phyloP scores from a whole-genome alignment of 2,888 invertebrate species.

The Papilio elwesi region DNA sequence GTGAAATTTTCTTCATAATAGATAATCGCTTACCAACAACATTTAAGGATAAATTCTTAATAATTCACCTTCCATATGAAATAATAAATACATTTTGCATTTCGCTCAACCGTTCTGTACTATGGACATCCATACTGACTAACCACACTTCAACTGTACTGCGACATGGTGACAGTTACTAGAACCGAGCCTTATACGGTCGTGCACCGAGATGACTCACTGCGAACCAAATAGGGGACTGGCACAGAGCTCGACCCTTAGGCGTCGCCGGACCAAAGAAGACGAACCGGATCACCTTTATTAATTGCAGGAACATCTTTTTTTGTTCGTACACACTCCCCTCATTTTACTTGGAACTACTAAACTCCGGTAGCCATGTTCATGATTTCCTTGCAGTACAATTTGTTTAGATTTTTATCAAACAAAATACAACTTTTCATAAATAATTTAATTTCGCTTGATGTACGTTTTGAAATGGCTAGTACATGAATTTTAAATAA shows the following conservation, averaged over 20 bases:
- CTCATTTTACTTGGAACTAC: conserved; percentile 22
- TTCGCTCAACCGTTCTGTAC: not conserved
- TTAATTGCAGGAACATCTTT: conserved; percentile 40
- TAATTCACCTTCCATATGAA: too few relatives aligned
- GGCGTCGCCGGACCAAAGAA: conserved; percentile 51
- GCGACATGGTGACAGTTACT: conserved; percentile 10
- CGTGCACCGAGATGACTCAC: conserved; percentile 60
- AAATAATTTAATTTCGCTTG: not conserved
- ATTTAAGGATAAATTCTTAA: too few relatives aligned
- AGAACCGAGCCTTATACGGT: conserved; percentile 20
- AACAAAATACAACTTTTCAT: not conserved
- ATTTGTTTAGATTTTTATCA: not conserved
- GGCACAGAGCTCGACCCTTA: conserved; percentile 49
- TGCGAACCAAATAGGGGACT: conserved; percentile 63
- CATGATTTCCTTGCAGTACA: not conserved
- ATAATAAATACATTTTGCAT: too few relatives aligned
- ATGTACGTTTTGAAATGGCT: not conserved
- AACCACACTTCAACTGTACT: not conserved
- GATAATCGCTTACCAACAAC: too few relatives aligned
- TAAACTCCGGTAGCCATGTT: not conserved
- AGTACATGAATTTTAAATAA: not conserved
- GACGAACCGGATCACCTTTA: conserved; percentile 54
- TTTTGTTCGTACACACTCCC: conserved; percentile 31
- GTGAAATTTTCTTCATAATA: too few relatives aligned
- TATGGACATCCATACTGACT: too few relatives aligned